Evolutionary conservation across 37 sponge, comb jelly and placozoan species (phyloP).

Genomic region (Amphimedon queenslandica): DNA sequence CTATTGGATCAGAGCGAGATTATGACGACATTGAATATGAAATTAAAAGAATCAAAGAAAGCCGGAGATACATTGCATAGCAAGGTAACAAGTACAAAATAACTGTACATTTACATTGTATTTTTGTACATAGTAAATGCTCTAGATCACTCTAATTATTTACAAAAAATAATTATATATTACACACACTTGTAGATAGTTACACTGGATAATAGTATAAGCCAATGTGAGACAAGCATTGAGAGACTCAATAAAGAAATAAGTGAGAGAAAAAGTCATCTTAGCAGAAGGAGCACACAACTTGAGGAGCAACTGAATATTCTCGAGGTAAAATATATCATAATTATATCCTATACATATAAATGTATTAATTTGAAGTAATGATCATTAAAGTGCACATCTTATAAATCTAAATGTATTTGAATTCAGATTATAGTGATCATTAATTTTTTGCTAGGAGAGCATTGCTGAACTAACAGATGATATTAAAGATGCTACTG

Average conservation of each 20-base stretch:
- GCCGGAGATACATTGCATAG: background rate
- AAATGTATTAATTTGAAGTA: no score
- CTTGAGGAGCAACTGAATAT: background rate
- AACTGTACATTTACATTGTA: no score
- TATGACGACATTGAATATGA: conserved; percentile 2
- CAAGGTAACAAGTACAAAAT: background rate
- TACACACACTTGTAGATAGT: no score
- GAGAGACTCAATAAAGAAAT: background rate
- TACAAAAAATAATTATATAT: no score
- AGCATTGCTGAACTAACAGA: conserved; percentile 45
- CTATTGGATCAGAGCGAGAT: background rate
- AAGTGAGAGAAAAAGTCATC: background rate
- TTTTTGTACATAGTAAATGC: no score
- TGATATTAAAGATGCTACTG: conserved; percentile 12
- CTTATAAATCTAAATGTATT: no score
- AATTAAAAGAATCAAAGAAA: background rate
- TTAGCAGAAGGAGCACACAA: background rate
- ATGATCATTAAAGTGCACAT: no score
- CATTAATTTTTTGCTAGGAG: background rate
- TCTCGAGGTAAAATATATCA: conserved; percentile 12
- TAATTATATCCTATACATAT: no score
- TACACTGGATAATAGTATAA: no score
- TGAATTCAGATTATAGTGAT: background rate
- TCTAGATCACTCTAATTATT: no score
- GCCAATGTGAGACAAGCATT: background rate